Evolutionary conservation across 2,113 vertebrate genomes (phyloP), one percentile per base, ranked within the genome.

Genomic region (Tachysurus vachellii): DNA sequence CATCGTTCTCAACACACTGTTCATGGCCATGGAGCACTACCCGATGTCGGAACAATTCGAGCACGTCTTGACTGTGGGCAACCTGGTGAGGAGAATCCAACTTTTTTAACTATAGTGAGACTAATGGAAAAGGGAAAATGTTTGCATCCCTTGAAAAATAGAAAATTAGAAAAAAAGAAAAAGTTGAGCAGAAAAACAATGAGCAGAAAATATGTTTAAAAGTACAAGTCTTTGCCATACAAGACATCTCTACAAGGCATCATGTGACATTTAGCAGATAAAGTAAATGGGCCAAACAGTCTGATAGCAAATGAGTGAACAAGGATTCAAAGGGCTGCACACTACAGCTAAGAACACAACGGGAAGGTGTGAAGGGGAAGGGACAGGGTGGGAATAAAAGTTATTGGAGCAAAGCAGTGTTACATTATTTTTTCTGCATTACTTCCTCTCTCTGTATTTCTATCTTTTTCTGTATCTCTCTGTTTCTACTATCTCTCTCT

Each of bases 1-100:
- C 85, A 99, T 99, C 14, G 97, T 99, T 88, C 96, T 99, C 88
- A 99, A 99, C 92, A 99, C 98, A 0, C 88, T 99, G 57, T 99
- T 99, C 91, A 99, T 99, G 98, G 98, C 98, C 3, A 98, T 99
- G 98, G 98, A 99, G 90, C 98, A 99, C 89, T 97, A 99, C 87
- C 98, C 98, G 0, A 99, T 99, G 98, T 98, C 98, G 0, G 31
- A 68, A 0, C 89, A 96, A 0, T 99, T 99, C 44, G 95, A 97
- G 23, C 91, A 93, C 0, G 97, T 99, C 87, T 94, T 99, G 80
- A 3, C 93, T 1, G 96, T 97, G 0, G 98, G 98, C 54, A 99
- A 99, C 83, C 94, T 98, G 98, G 98, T 99, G 93, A 97, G 97
- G 26, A 86, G 53, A 26, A 26, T 28, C 47, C 36, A 50, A 14